A percentile compares a stretch with the other conserved stretches of the same genome.
These are phyloP conservation scores for Myotis vivesi DNA, from an alignment of 2,797 vertebrate genomes.

Conservation along the genomic window DNA sequence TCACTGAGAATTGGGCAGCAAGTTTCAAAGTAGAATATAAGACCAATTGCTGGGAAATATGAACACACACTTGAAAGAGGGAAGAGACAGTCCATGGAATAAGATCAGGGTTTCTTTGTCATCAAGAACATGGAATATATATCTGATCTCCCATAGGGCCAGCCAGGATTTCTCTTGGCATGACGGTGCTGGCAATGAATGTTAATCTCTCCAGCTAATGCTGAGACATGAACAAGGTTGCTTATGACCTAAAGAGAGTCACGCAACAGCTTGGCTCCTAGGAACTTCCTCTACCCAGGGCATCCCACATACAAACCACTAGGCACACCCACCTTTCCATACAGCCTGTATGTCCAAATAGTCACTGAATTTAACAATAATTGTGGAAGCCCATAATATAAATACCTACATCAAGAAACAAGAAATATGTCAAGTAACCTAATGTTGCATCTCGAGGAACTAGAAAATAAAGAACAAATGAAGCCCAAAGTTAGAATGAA, in stretches of 20 bases:
- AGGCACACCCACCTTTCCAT: background rate
- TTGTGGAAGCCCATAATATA: background rate
- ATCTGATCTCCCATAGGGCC: background rate
- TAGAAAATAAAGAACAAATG: background rate
- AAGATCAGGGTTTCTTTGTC: slow-evolving; percentile 52
- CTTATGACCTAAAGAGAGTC: background rate
- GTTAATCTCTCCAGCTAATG: background rate
- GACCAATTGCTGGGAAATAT: slow-evolving; percentile 56
- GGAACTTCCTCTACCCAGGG: background rate
- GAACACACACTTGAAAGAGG: slow-evolving; percentile 32
- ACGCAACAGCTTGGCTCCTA: background rate
- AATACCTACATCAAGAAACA: background rate
- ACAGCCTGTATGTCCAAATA: background rate
- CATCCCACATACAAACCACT: background rate
- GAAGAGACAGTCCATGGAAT: slow-evolving; percentile 16
- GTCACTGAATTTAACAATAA: slow-evolving; percentile 27
- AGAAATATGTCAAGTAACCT: background rate
- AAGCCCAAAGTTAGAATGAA: background rate
- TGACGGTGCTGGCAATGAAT: background rate
- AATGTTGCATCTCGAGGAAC: background rate
- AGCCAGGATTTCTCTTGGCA: background rate
- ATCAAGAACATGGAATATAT: background rate
- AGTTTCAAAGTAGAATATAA: slow-evolving; percentile 60
- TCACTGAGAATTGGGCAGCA: slow-evolving; percentile 56
- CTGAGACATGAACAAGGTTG: background rate